These are phyloP conservation scores for Lamellibrachia columna DNA, from an alignment of 2,888 invertebrate species.

Conservation along the genomic window DNA sequence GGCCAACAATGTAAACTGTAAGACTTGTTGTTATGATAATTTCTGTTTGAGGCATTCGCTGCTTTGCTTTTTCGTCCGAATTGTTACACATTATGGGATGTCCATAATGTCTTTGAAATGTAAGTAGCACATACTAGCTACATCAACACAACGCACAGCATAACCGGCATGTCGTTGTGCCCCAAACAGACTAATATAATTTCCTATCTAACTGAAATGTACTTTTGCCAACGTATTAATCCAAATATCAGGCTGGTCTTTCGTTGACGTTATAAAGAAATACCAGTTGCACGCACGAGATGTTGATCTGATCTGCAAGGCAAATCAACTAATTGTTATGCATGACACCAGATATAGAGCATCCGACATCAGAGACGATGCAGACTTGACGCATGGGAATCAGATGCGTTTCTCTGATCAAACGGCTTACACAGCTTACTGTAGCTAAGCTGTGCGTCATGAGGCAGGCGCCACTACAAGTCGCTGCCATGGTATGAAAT, in stretches of 20 bases:
- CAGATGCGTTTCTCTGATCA: not conserved
- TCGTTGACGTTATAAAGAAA: not conserved
- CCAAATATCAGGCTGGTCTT: not conserved
- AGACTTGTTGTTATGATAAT: too few species aligned
- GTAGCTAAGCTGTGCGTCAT: not conserved
- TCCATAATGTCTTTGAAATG: too few species aligned
- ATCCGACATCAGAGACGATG: not conserved
- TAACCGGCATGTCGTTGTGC: too few species aligned
- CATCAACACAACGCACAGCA: too few species aligned
- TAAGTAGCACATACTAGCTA: too few species aligned
- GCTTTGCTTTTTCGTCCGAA: too few species aligned
- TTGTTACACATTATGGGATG: too few species aligned
- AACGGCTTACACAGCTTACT: not conserved
- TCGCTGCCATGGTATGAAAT: not conserved
- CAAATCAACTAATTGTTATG: not conserved
- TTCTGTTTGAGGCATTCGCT: too few species aligned
- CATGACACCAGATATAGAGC: slow-evolving; percentile 5
- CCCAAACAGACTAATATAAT: too few species aligned
- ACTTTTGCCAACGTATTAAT: too few species aligned
- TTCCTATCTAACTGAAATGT: too few species aligned
- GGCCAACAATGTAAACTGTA: too few species aligned
- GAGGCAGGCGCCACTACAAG: not conserved
- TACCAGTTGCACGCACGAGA: not conserved
- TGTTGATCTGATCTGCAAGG: not conserved
- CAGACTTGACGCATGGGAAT: not conserved